Base-by-base conservation (phyloP, 2,797 vertebrate species). In the Amblyraja radiata region DNA sequence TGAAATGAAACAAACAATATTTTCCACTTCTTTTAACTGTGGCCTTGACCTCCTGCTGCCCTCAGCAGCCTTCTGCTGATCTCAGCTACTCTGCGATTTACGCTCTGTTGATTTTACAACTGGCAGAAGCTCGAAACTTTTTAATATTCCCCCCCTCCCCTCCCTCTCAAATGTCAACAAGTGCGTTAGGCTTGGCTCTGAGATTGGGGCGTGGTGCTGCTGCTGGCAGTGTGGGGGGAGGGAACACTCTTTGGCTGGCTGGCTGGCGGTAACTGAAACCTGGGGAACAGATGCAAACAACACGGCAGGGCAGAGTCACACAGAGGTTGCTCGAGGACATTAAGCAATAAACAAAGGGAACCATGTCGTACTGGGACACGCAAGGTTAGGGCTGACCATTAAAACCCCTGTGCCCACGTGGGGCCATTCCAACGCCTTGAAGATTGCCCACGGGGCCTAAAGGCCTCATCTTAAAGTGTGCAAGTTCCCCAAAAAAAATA, bases 81-180 rank as follows among this genome's bases (percentile, higher is more conserved):
- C 90, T 92, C 90, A 92, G 90, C 90, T 92, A 92, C 90, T 92
- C 71, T 92, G 73, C 74, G 71, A 92, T 76, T 92, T 92, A 92
- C 71, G 73, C 90, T 92, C 90, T 92, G 90, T 92, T 92, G 90
- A 92, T 74, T 73, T 92, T 92, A 92, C 90, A 13, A 76, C 71
- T 92, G 90, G 90, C 90, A 76, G 90, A 92, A 92, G 90, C 90
- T 76, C 1, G 11, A 46, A 73, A n/a, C 13, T 32, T 14, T 76
- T 46, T 68, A 73, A 16, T 21, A 14, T 2, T 9, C 23, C 28
- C 63, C 65, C 54, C 16, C 63, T 13, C 28, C 28, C 18, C n/a
- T 32, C 18, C 11, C 32, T 36, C 39, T 91, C 21, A 25, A 74
- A 74, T 74, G 90, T 91, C 71, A 74, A 74, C 71, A 73, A 54